Conservation (phyloP, 2,113 vertebrate species). For the Morone saxatilis region DNA sequence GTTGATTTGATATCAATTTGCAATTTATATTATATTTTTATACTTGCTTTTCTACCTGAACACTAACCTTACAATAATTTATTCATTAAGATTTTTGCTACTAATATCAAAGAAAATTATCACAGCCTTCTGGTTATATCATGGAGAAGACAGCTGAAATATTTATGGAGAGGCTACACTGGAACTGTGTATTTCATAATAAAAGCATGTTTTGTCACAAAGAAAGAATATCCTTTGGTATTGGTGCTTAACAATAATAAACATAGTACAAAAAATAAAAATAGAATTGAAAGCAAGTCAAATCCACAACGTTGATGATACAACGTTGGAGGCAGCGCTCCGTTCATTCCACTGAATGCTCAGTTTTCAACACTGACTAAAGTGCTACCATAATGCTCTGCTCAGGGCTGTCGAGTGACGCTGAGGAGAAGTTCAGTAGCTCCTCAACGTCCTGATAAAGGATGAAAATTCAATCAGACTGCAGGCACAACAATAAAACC, state of each 20-base stretch:
- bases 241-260: no score
- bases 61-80: background rate
- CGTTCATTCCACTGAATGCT: no score
- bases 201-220: background rate
- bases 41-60: background rate
- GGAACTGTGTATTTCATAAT: background rate
- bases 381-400: conserved; percentile 17
- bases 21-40: no score
- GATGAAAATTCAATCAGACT: conserved; percentile 65
- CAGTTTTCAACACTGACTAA: conserved; percentile 14
- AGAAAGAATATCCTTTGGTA: no score
- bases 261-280: no score
- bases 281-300: no score
- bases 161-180: background rate
- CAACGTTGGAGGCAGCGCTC: no score
- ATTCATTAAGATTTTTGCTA: background rate
- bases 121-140: background rate
- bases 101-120: background rate
- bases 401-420: conserved; percentile 37
- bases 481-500: conserved; percentile 60
- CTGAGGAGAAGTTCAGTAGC: conserved; percentile 41
- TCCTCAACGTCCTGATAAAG: conserved; percentile 59
- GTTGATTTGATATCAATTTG: no score
- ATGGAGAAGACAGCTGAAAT: background rate
- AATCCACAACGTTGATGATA: no score